These are phyloP conservation scores for Odontomachus brunneus DNA, from an alignment of 1,140 invertebrate species.

Conservation along the genomic window DNA sequence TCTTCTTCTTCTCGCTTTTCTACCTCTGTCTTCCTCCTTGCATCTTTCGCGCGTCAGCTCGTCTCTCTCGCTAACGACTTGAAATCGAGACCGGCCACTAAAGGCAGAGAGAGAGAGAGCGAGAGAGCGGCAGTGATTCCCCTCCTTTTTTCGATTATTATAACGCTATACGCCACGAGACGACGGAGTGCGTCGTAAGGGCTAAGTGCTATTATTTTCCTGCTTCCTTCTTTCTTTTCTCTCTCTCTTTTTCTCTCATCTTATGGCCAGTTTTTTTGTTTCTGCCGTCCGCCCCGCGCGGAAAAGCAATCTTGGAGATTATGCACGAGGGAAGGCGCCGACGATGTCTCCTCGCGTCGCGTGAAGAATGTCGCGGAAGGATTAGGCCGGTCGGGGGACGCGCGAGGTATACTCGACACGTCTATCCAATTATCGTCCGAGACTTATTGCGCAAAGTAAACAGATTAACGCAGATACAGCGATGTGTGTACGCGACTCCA, in stretches of 20 bases:
- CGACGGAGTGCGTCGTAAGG: conserved; percentile 30
- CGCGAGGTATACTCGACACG: conserved; percentile 24
- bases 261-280: conserved; percentile 26
- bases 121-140: conserved; percentile 9
- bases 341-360: background rate
- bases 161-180: conserved; percentile 58
- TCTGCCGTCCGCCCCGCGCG: background rate
- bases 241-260: background rate
- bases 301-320: conserved; percentile 56
- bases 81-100: conserved; percentile 71
- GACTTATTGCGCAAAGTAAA: conserved; percentile 45
- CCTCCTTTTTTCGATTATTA: conserved; percentile 65
- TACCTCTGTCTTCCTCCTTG: conserved; percentile 25
- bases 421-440: conserved; percentile 52
- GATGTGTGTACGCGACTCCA: background rate
- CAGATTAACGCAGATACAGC: conserved; percentile 35
- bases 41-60: background rate
- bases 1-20: conserved; percentile 1
- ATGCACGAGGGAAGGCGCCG: conserved; percentile 41
- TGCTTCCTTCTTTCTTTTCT: background rate
- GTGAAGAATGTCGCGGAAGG: conserved; percentile 44
- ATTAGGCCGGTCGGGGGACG: conserved; percentile 47
- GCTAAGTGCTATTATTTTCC: conserved; percentile 69
- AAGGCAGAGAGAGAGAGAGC: too few species aligned
- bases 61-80: conserved; percentile 42